Conservation (phyloP, 2,113 vertebrate genomes). For the Platysteira castanea region DNA sequence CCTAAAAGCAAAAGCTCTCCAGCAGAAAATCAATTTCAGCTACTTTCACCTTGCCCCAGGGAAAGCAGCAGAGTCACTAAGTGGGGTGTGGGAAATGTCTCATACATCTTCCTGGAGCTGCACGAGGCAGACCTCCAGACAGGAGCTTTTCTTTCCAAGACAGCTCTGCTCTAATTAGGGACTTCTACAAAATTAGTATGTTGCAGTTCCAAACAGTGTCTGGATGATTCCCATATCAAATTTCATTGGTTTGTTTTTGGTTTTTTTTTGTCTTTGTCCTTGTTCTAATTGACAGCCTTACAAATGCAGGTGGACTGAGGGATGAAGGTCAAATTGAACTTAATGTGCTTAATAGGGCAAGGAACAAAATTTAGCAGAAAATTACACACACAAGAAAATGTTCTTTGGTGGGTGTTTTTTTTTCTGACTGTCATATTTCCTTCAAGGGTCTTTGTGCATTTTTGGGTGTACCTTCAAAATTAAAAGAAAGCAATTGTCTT, state of each 20-base stretch:
- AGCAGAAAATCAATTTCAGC: conserved; percentile 68
- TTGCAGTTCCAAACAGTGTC: conserved; percentile 16
- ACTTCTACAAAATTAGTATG: conserved; percentile 27
- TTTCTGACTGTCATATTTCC: not conserved
- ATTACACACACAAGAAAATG: not conserved
- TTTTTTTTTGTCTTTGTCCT: not conserved
- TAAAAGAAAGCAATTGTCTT: not conserved
- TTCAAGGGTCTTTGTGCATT: not conserved
- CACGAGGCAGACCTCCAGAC: conserved; percentile 28
- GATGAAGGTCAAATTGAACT: conserved; percentile 26
- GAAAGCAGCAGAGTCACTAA: conserved; percentile 39
- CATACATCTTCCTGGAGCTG: conserved; percentile 18
- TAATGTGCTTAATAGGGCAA: not conserved
- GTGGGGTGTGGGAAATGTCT: conserved; percentile 40
- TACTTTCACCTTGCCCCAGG: conserved; percentile 57
- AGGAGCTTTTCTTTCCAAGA: conserved; percentile 42
- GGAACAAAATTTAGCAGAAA: not conserved
- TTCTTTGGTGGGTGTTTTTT: not conserved
- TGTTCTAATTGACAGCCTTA: conserved; percentile 23
- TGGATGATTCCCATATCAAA: conserved; percentile 55
- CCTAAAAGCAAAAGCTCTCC: conserved; percentile 47
- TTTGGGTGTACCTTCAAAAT: not conserved
- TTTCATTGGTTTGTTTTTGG: not conserved
- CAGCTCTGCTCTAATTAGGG: conserved; percentile 53
- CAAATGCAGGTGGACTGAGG: conserved; percentile 46